A percentile compares a stretch with the other conserved stretches of the same genome.
These are phyloP conservation scores for Lophotis ruficrista DNA, from an alignment of 2,113 vertebrate species.

Conservation along the genomic window DNA sequence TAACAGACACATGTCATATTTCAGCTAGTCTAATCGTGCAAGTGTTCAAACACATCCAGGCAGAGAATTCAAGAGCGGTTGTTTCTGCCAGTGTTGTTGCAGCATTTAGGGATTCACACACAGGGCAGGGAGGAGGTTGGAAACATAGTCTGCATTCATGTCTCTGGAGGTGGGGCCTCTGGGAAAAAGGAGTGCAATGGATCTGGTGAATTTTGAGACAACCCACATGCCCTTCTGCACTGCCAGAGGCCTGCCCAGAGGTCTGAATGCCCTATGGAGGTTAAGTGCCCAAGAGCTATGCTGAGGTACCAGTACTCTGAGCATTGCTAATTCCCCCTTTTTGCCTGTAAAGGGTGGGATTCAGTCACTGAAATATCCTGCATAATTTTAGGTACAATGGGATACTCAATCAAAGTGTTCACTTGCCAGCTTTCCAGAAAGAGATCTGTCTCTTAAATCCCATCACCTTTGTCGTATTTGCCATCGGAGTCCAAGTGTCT, in stretches of 20 bases:
- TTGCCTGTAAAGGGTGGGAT: neutral
- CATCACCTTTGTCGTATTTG: neutral
- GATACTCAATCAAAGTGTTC: neutral
- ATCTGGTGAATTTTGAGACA: neutral
- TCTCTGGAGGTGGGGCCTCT: neutral
- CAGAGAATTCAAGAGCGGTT: rapidly evolving
- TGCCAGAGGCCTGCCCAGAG: neutral
- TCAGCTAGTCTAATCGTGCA: neutral
- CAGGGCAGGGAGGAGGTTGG: neutral
- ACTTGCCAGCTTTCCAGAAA: neutral
- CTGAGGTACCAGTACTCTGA: neutral
- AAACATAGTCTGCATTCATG: neutral
- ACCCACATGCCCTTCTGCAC: neutral
- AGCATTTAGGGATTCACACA: neutral
- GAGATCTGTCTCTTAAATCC: neutral
- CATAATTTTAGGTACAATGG: neutral
- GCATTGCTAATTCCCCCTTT: neutral
- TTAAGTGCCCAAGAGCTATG: neutral
- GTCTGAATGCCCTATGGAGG: neutral
- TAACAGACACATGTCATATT: neutral
- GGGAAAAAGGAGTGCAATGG: neutral
- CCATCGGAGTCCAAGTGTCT: neutral
- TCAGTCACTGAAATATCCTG: neutral
- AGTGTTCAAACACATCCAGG: neutral
- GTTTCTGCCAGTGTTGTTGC: neutral